Conservation (phyloP, 2,888 invertebrate species). For the Limenitis camilla region DNA sequence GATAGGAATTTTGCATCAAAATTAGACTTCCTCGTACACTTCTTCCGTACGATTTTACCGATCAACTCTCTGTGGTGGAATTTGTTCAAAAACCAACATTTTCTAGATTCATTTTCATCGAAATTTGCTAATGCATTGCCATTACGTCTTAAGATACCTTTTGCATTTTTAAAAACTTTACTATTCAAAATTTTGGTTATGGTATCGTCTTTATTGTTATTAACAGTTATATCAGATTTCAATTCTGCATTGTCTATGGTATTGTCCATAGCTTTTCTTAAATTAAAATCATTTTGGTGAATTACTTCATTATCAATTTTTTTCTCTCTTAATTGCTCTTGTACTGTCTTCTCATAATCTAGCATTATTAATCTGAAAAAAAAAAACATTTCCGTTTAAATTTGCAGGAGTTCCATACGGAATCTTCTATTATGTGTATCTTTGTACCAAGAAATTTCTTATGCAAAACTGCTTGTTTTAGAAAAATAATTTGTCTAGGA, state of each 20-base stretch:
- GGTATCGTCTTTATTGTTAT: background rate
- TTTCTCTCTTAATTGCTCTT: constrained; percentile 7
- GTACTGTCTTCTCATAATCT: constrained; percentile 16
- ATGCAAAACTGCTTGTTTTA: too few species aligned
- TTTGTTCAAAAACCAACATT: constrained; percentile 20
- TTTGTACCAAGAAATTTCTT: too few species aligned
- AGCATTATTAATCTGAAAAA: constrained; percentile 13
- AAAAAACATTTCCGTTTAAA: background rate
- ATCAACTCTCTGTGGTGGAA: constrained; percentile 9
- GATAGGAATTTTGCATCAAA: constrained; percentile 30
- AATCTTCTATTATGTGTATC: too few species aligned
- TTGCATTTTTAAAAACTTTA: constrained; percentile 7
- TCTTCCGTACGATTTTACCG: constrained; percentile 12
- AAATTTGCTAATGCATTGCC: background rate
- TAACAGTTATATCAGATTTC: background rate
- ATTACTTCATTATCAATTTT: background rate
- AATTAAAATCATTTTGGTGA: background rate
- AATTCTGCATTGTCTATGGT: background rate
- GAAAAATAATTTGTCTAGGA: too few species aligned
- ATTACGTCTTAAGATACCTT: constrained; percentile 10
- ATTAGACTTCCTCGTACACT: constrained; percentile 23
- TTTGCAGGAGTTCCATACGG: background rate
- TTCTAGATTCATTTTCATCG: background rate
- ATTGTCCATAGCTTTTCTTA: background rate
- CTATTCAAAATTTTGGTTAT: background rate